A percentile compares a stretch with the other conserved stretches of the same genome.
Conservation (phyloP, 2,888 invertebrate genomes). For the Corbicula japonica region DNA sequence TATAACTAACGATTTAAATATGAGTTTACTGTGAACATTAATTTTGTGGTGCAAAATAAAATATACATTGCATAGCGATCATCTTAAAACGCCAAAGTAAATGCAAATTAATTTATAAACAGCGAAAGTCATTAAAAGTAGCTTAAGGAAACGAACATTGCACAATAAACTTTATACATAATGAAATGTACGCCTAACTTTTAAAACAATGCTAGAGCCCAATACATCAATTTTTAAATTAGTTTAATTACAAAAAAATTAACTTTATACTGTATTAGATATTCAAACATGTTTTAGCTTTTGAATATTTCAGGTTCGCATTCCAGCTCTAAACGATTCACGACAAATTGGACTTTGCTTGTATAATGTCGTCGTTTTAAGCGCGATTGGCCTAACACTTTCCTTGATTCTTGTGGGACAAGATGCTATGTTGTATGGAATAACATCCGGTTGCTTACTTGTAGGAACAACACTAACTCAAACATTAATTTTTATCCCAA, state of each 20-base stretch:
- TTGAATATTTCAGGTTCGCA: slow-evolving; percentile 62
- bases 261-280: background rate
- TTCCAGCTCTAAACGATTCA: slow-evolving; percentile 69
- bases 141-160: too few relatives aligned
- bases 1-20: too few relatives aligned
- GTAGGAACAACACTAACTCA: slow-evolving; percentile 66
- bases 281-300: background rate
- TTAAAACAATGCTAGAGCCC: too few relatives aligned
- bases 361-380: slow-evolving; percentile 69
- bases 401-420: slow-evolving; percentile 58
- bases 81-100: too few relatives aligned
- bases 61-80: too few relatives aligned
- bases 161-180: too few relatives aligned
- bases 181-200: too few relatives aligned
- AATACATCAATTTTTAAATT: background rate
- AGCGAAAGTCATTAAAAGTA: too few relatives aligned
- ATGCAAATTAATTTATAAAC: too few relatives aligned
- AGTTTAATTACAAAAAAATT: too few relatives aligned
- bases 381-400: slow-evolving; percentile 62
- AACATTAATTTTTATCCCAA: slow-evolving; percentile 66
- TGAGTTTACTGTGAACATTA: too few relatives aligned
- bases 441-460: slow-evolving; percentile 61
- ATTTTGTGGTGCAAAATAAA: too few relatives aligned
- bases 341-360: slow-evolving; percentile 67
- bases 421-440: slow-evolving; percentile 57